These are phyloP conservation scores for Harpagifer antarcticus DNA, from an alignment of 2,797 vertebrate genomes.

Conservation along the genomic window DNA sequence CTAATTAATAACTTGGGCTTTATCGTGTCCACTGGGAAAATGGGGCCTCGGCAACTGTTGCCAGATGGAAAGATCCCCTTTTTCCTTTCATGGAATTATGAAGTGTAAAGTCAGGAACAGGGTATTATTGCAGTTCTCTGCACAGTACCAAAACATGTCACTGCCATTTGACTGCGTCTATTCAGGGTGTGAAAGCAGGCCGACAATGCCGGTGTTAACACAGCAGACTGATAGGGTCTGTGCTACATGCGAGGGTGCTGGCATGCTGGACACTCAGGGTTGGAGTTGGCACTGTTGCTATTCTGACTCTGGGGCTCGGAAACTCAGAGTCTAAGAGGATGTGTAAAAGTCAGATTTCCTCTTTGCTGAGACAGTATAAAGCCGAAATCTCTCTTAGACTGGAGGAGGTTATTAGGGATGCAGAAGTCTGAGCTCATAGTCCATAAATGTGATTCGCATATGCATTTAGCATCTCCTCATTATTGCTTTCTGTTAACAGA, in stretches of 20 bases:
- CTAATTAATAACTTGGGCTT: conserved; percentile 79
- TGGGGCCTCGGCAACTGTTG: conserved; percentile 52
- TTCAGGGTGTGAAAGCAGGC: conserved; percentile 73
- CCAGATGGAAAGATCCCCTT: conserved; percentile 70
- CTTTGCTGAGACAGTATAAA: conserved; percentile 37
- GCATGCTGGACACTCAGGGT: conserved; percentile 44
- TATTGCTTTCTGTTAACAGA: neutral
- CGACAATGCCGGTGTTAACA: conserved; percentile 70
- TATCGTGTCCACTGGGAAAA: conserved; percentile 72
- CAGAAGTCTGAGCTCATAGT: conserved; percentile 16
- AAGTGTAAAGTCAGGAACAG: conserved; percentile 82
- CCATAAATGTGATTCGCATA: neutral
- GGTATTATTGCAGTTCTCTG: conserved; percentile 83
- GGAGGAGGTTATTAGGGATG: conserved; percentile 14
- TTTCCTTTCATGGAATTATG: conserved; percentile 78
- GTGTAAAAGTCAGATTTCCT: conserved; percentile 36
- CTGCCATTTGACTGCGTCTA: conserved; percentile 77
- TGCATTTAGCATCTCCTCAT: neutral
- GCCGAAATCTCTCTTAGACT: conserved; percentile 17
- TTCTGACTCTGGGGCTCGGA: conserved; percentile 40
- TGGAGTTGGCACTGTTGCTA: conserved; percentile 48
- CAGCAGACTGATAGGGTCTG: conserved; percentile 63
- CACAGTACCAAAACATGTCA: conserved; percentile 79
- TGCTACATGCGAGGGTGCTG: conserved; percentile 59
- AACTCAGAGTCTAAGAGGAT: conserved; percentile 34